phyloP scores from a whole-genome alignment of 2,888 invertebrate genomes.

The Lochmaea capreae region DNA sequence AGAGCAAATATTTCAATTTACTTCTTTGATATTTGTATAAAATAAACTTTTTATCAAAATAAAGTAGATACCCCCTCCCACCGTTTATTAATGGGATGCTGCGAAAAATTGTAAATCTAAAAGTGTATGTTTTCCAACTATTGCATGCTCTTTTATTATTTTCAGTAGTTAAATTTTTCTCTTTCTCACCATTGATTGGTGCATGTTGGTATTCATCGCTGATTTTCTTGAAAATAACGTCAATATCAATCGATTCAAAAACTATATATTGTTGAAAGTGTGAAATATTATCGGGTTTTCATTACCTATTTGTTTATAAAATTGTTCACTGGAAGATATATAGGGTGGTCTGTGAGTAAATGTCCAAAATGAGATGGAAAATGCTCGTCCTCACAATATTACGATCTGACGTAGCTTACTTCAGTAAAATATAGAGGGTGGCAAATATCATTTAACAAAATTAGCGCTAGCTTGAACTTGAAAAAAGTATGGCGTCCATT shows the following conservation, averaged over 20 bases:
- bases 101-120: slow-evolving; percentile 61
- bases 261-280: too few species aligned
- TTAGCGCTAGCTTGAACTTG: too few species aligned
- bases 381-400: too few species aligned
- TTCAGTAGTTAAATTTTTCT: slow-evolving; percentile 28
- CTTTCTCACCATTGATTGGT: slow-evolving; percentile 18
- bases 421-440: too few species aligned
- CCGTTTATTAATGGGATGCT: slow-evolving; percentile 58
- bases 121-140: slow-evolving; percentile 43
- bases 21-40: not conserved
- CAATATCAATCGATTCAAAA: not conserved
- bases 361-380: too few species aligned
- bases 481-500: too few species aligned
- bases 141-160: slow-evolving; percentile 45
- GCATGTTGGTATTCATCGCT: slow-evolving; percentile 18
- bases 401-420: too few species aligned
- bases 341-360: too few species aligned
- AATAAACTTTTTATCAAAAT: too few species aligned
- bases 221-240: slow-evolving; percentile 4
- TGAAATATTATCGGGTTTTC: not conserved
- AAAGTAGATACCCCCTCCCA: slow-evolving; percentile 57
- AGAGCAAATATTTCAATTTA: not conserved
- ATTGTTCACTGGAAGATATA: too few species aligned
- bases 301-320: not conserved
- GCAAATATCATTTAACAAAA: too few species aligned